Conservation (phyloP, 2,113 vertebrate species). For the Pterocles burchelli region DNA sequence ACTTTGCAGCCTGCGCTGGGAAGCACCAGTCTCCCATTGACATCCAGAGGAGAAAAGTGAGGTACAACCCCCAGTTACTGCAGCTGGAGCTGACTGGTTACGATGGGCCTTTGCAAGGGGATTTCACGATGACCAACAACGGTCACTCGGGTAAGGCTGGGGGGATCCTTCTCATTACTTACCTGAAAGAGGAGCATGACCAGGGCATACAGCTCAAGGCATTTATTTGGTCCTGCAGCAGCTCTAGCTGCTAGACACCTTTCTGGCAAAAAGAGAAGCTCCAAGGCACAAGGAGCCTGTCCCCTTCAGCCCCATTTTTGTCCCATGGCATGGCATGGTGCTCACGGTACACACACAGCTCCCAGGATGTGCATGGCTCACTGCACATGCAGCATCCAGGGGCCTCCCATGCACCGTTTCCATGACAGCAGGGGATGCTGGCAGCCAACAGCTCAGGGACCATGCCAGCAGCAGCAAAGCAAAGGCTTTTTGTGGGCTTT, state of each 20-base stretch:
- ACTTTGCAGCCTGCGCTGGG: constrained; percentile 79
- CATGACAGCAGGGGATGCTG: not conserved
- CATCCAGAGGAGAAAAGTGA: constrained; percentile 79
- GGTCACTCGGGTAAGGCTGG: constrained; percentile 85
- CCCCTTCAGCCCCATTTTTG: not conserved
- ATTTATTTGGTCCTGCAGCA: not conserved
- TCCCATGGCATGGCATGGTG: not conserved
- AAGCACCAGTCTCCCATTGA: constrained; percentile 86
- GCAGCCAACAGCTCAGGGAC: not conserved
- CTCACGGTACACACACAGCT: not conserved
- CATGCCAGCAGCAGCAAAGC: not conserved
- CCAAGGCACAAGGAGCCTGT: not conserved
- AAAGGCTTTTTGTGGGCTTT: not conserved
- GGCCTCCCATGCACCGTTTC: not conserved
- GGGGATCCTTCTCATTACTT: not conserved
- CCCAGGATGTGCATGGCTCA: fast-evolving
- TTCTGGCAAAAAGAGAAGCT: not conserved
- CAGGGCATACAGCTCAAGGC: too few species aligned
- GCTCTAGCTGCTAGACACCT: not conserved
- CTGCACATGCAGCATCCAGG: not conserved
- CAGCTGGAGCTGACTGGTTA: constrained; percentile 81
- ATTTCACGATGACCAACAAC: constrained; percentile 85
- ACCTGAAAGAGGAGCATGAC: not conserved
- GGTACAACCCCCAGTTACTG: constrained; percentile 71
- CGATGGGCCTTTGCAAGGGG: constrained; percentile 28